These are phyloP conservation scores for Carapus acus DNA, from an alignment of 2,797 vertebrate genomes.

Conservation along the genomic window DNA sequence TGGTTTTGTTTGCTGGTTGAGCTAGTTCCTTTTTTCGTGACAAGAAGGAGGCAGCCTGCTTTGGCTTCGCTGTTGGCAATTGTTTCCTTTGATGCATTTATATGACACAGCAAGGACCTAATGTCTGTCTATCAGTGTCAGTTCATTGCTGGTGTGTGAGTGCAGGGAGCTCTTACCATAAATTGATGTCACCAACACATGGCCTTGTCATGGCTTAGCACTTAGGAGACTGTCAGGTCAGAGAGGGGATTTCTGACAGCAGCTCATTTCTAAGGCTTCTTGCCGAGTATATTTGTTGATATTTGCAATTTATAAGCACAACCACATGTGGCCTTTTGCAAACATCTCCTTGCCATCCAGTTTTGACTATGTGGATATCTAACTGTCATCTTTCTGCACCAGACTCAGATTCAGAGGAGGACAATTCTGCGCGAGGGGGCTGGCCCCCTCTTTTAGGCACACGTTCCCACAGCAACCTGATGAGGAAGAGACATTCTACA, in stretches of 20 bases:
- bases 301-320: neutral
- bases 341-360: slow-evolving; percentile 5
- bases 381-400: slow-evolving; percentile 55
- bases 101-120: neutral
- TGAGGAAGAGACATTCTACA: slow-evolving; percentile 70
- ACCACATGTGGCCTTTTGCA: neutral
- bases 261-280: neutral
- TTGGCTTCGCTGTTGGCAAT: neutral
- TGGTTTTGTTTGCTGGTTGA: neutral
- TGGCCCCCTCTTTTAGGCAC: slow-evolving; percentile 78
- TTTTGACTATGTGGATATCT: slow-evolving; percentile 25
- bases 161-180: neutral
- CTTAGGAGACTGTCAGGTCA: neutral
- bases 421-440: slow-evolving; percentile 78
- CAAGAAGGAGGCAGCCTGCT: neutral
- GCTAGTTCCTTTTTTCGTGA: neutral
- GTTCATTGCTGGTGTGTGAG: neutral
- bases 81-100: too few species aligned
- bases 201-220: neutral
- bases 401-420: slow-evolving; percentile 96
- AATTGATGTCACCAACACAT: neutral
- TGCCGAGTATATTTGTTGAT: neutral
- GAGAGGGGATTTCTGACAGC: neutral
- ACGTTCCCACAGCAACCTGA: slow-evolving; percentile 51
- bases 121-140: neutral